Evolutionary conservation across 1,140 invertebrate genomes (phyloP).

Genomic region (Capitella teleta): DNA sequence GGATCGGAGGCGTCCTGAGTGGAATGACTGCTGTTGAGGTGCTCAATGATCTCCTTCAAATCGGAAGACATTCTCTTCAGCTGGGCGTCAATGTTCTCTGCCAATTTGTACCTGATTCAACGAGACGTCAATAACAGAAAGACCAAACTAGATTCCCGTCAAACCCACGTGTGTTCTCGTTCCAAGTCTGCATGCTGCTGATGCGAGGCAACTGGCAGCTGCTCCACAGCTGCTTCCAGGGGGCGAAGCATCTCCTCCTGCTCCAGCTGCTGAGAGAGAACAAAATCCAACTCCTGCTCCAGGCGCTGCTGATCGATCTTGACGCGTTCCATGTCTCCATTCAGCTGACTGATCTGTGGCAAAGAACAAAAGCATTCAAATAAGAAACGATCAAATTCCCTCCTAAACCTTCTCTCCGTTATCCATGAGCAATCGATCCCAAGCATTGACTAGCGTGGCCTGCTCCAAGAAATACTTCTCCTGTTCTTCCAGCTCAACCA

Average conservation of each 20-base stretch:
- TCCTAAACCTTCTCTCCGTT: slow-evolving; percentile 73
- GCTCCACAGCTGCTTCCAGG: slow-evolving; percentile 61
- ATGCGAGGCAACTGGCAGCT: slow-evolving; percentile 38
- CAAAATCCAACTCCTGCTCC: slow-evolving; percentile 88
- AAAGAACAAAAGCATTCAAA: background rate
- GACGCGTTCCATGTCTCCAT: slow-evolving; percentile 70
- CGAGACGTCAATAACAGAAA: background rate
- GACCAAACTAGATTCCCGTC: background rate
- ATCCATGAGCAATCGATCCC: slow-evolving; percentile 78
- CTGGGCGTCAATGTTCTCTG: slow-evolving; percentile 83
- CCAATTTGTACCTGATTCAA: slow-evolving; percentile 58
- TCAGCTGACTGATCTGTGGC: slow-evolving; percentile 64
- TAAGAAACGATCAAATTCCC: background rate
- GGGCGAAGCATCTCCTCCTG: slow-evolving; percentile 74
- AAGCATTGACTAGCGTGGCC: slow-evolving; percentile 85
- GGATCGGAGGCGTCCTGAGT: slow-evolving; percentile 72
- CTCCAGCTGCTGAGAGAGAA: slow-evolving; percentile 82
- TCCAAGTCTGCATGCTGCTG: slow-evolving; percentile 69
- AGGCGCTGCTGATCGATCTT: slow-evolving; percentile 79
- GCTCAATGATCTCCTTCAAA: slow-evolving; percentile 87
- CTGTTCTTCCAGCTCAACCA: slow-evolving; percentile 80
- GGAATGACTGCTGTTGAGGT: slow-evolving; percentile 75
- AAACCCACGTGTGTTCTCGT: slow-evolving; percentile 49
- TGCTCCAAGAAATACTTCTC: slow-evolving; percentile 87
- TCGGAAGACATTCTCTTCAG: slow-evolving; percentile 88